Evolutionary conservation across 2,797 vertebrate species (phyloP), one percentile per base, ranked within the genome.

Genomic region (Siniperca undulata): DNA sequence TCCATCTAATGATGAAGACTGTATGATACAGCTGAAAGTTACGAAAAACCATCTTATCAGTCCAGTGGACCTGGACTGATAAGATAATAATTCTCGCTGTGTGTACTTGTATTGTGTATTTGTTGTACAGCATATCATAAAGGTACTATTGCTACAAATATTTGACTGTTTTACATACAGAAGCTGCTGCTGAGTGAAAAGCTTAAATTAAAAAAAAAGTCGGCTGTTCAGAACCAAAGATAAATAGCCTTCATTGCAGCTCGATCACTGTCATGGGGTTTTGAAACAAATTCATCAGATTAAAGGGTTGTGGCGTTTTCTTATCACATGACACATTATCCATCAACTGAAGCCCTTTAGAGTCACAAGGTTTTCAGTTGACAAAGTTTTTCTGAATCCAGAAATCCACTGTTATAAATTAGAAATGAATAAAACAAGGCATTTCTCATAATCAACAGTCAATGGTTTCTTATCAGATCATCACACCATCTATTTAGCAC

Each of bases 381-480:
- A 53, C 42, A 56, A 46, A 20, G 19, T 62, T 70, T 38, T 55
- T 61, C 50, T 38, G 36, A 68, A 42, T 59, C 36, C 50, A 76
- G 17, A 48, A 72, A 56, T 55, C 34, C 38, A n/a, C 2, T 42
- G 38, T 27, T 30, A 67, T 38, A 13, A 42, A 73, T 55, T 20
- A 34, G 13, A 48, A 77, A 65, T n/a, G 1, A 77, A 70, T 30
- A 44, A 85, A 83, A 84, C 4, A 77, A 77, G 55, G 52, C 20
- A 55, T 61, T 60, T 73, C 30, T 62, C 40, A 36, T 65, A 56
- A 67, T 76, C 19, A 67, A 66, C 52, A 44, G 55, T 58, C 66
- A 36, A 5, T 58, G 11, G 48, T 69, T 44, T 71, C 7, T 68
- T 71, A 7, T 58, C 13, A 12, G 53, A 30, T 38, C 62, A 36